A percentile compares a stretch with the other conserved stretches of the same genome.
These are phyloP conservation scores for Erethizon dorsatum DNA, from an alignment of 2,797 vertebrate genomes.

Conservation along the genomic window DNA sequence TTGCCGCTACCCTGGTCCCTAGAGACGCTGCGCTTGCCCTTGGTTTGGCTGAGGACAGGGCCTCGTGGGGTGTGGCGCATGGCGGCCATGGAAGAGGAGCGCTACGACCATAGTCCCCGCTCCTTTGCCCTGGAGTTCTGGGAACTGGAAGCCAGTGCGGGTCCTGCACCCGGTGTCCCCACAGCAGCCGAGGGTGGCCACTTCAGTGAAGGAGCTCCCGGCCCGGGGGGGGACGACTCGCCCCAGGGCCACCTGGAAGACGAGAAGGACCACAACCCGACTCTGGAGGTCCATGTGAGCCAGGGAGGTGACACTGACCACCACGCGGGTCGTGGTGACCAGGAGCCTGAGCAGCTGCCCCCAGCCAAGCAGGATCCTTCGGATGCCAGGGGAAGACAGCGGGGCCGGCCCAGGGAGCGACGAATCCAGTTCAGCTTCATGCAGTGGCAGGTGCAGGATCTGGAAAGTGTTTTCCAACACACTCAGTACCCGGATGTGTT, in stretches of 20 bases:
- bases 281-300: not conserved
- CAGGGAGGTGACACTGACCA: rapidly evolving
- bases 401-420: rapidly evolving
- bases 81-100: not conserved
- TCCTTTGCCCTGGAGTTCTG: not conserved
- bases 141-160: not conserved
- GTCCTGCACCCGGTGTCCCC: too few relatives aligned
- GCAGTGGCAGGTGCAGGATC: constrained; percentile 85
- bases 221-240: rapidly evolving
- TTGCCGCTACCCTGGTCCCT: too few relatives aligned
- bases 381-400: rapidly evolving
- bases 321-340: rapidly evolving
- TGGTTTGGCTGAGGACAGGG: too few relatives aligned
- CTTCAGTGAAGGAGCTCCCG: too few relatives aligned
- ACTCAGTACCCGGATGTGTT: constrained; percentile 88
- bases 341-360: not conserved
- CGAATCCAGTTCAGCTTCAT: not conserved
- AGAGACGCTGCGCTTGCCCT: too few relatives aligned
- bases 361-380: not conserved
- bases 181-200: not conserved
- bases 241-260: not conserved
- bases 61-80: too few relatives aligned
- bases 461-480: constrained; percentile 88
- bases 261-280: rapidly evolving
- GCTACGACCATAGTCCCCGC: not conserved